These are phyloP conservation scores for Branchipolynoe longqiensis DNA, from an alignment of 2,888 invertebrate genomes.

Conservation along the genomic window DNA sequence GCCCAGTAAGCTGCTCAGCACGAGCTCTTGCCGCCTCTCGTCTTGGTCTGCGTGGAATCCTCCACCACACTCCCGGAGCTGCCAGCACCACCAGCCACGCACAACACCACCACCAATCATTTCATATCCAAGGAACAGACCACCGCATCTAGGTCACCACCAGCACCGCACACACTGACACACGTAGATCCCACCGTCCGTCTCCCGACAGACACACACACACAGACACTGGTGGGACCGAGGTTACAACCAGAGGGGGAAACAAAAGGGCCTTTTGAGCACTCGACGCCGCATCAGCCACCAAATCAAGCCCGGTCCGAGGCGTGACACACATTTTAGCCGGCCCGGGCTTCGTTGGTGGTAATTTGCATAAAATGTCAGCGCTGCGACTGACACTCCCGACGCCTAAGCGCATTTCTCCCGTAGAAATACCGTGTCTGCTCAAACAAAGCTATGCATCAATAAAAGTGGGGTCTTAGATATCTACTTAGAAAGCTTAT, in stretches of 20 bases:
- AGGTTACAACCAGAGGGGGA: neutral
- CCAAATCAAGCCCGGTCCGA: slow-evolving; percentile 22
- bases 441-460: neutral
- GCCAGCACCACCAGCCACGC: slow-evolving; percentile 44
- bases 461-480: neutral
- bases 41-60: slow-evolving; percentile 12
- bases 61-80: neutral
- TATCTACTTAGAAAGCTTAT: neutral
- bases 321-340: slow-evolving; percentile 58
- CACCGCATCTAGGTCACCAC: slow-evolving; percentile 43
- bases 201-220: neutral
- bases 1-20: neutral
- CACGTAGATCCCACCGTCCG: slow-evolving; percentile 2
- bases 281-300: slow-evolving; percentile 20
- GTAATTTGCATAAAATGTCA: slow-evolving; percentile 63
- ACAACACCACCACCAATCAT: slow-evolving; percentile 53
- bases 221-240: neutral
- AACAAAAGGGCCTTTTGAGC: slow-evolving; percentile 18
- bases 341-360: slow-evolving; percentile 59
- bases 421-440: neutral
- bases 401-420: neutral
- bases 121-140: slow-evolving; percentile 54
- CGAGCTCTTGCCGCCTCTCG: neutral
- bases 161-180: neutral
- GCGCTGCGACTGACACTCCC: slow-evolving; percentile 46